These are phyloP conservation scores for Neelides sp. DNA, from an alignment of 1,140 invertebrate genomes.

Conservation along the genomic window DNA sequence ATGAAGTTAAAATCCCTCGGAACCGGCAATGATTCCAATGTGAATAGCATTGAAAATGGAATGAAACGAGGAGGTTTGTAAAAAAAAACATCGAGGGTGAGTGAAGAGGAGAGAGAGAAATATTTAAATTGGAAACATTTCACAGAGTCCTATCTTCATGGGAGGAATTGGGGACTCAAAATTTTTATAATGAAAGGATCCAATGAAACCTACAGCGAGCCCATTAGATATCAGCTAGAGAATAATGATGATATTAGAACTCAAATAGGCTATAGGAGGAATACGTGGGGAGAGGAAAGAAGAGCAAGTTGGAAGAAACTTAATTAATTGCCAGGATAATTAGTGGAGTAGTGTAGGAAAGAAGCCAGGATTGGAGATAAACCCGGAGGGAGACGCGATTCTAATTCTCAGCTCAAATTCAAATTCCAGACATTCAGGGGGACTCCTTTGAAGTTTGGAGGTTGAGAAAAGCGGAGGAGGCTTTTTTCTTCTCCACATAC, in stretches of 20 bases:
- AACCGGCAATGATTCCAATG: no score
- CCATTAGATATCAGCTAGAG: no score
- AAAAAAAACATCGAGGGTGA: no score
- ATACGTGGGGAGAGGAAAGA: slow-evolving; percentile 18
- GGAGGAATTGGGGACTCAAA: not conserved
- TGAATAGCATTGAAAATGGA: no score
- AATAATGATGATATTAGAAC: no score
- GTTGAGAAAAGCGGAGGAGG: no score
- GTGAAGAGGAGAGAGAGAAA: slow-evolving; percentile 15
- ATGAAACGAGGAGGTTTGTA: slow-evolving; percentile 10
- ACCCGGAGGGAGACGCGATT: not conserved
- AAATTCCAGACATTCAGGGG: slow-evolving; percentile 12
- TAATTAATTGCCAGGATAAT: slow-evolving; percentile 29
- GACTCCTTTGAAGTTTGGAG: slow-evolving; percentile 5
- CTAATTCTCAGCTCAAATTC: slow-evolving; percentile 4
- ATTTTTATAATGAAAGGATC: slow-evolving; percentile 4
- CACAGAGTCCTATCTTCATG: not conserved
- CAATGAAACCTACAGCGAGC: no score
- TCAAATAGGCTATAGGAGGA: no score
- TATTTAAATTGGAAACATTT: slow-evolving; percentile 23
- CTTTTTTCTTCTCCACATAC: no score
- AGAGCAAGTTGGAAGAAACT: slow-evolving; percentile 22
- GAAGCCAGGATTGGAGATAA: no score
- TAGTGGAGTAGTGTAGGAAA: slow-evolving; percentile 19
- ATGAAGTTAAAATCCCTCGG: no score